These are phyloP conservation scores for Melanostoma scalare DNA, from an alignment of 2,888 invertebrate genomes.

Conservation along the genomic window DNA sequence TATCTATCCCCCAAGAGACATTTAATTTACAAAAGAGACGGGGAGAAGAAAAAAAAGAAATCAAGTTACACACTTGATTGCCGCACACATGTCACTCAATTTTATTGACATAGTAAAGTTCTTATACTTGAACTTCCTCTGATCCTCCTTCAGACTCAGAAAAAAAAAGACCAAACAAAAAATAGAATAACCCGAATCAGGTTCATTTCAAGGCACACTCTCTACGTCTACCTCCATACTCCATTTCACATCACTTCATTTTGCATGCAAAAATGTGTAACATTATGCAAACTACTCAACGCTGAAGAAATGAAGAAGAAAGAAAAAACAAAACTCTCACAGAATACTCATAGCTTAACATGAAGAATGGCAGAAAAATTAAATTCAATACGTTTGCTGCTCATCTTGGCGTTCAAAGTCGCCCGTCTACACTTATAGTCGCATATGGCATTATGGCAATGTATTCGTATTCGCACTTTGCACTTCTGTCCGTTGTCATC, in stretches of 20 bases:
- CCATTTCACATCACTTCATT: constrained; percentile 29
- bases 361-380: neutral
- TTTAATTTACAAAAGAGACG: constrained; percentile 3
- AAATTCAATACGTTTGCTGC: constrained; percentile 50
- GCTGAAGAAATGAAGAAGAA: neutral
- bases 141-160: constrained; percentile 11
- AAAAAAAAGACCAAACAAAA: no score
- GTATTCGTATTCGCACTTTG: neutral
- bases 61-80: constrained; percentile 32
- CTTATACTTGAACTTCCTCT: constrained; percentile 32
- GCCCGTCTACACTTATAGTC: neutral
- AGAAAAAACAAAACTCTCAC: constrained; percentile 4
- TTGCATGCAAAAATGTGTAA: constrained; percentile 45
- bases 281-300: constrained; percentile 58
- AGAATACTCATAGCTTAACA: neutral
- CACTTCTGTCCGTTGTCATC: constrained; percentile 7
- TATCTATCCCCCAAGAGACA: constrained; percentile 10
- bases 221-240: neutral
- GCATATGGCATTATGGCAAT: neutral
- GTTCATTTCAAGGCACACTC: constrained; percentile 32
- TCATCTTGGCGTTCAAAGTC: constrained; percentile 42
- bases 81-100: constrained; percentile 39
- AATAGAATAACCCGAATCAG: neutral
- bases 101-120: constrained; percentile 41
- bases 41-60: neutral